phyloP scores from a whole-genome alignment of 2,113 vertebrate genomes.

The Scomber scombrus region DNA sequence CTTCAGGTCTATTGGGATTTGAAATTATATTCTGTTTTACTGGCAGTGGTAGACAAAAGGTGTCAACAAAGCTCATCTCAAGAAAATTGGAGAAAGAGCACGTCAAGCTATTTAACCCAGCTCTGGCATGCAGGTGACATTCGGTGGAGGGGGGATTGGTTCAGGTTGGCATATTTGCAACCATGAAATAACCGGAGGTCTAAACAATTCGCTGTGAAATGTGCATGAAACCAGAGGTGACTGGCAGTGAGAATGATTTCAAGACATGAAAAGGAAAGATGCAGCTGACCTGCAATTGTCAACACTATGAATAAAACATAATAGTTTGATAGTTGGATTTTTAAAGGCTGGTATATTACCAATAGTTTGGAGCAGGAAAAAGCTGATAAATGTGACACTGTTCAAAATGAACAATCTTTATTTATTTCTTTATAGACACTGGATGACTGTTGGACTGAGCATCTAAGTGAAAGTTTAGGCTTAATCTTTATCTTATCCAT shows the following conservation, averaged over 20 bases:
- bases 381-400: too few relatives aligned
- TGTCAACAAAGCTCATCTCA: constrained; percentile 53
- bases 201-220: background rate
- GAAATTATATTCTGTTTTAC: constrained; percentile 56
- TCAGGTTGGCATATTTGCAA: constrained; percentile 18
- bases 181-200: constrained; percentile 15
- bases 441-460: too few relatives aligned
- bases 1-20: constrained; percentile 34
- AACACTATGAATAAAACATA: too few relatives aligned
- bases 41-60: constrained; percentile 37
- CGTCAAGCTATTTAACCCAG: constrained; percentile 46
- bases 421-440: too few relatives aligned
- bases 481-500: too few relatives aligned
- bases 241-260: background rate
- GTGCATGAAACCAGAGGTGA: background rate
- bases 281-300: too few relatives aligned
- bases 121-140: constrained; percentile 24
- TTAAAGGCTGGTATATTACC: too few relatives aligned
- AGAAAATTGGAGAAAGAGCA: constrained; percentile 39
- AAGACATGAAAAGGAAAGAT: too few relatives aligned
- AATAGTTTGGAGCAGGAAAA: too few relatives aligned
- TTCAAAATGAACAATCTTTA: too few relatives aligned
- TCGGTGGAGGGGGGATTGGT: constrained; percentile 10
- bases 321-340: too few relatives aligned
- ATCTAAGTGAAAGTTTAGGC: too few relatives aligned